Conservation (phyloP, 2,113 vertebrate genomes). For the Syngnathus floridae region DNA sequence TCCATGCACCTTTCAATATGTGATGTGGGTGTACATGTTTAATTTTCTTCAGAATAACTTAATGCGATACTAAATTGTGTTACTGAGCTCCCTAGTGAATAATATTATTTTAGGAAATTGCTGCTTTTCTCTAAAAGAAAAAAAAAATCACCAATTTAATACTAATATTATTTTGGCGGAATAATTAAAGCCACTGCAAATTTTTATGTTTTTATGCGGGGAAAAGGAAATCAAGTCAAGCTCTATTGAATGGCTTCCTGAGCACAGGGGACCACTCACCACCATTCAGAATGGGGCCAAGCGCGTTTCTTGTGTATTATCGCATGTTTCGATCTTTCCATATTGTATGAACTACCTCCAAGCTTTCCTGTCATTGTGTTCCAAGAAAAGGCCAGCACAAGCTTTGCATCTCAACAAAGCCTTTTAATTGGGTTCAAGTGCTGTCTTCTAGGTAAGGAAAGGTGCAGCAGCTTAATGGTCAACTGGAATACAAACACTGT, state of each 20-base stretch:
- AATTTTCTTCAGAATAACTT: too few species aligned
- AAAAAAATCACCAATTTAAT: background rate
- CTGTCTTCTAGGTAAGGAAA: background rate
- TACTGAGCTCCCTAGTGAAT: background rate
- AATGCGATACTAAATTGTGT: background rate
- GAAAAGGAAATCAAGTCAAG: conserved; percentile 4
- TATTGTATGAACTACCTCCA: conserved; percentile 48
- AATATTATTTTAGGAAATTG: background rate
- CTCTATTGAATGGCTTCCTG: conserved; percentile 42
- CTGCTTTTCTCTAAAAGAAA: background rate
- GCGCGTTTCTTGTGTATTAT: conserved; percentile 40
- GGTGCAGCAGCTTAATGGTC: background rate
- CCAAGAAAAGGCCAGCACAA: conserved; percentile 10
- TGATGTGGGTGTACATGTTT: too few species aligned
- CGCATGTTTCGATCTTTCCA: conserved; percentile 38
- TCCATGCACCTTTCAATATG: too few species aligned
- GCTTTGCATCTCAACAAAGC: conserved; percentile 22
- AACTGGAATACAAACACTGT: background rate
- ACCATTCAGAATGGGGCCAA: conserved; percentile 28
- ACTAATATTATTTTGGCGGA: background rate
- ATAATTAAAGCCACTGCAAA: background rate
- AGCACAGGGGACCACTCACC: conserved; percentile 35
- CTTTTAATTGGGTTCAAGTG: conserved; percentile 29
- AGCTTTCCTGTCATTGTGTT: conserved; percentile 61
- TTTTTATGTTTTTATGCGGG: background rate